Percentiles rank a stretch among this genome's conserved stretches.
Evolutionary conservation across 2,797 vertebrate genomes (phyloP).

Genomic region (Rhodeus uyekii): DNA sequence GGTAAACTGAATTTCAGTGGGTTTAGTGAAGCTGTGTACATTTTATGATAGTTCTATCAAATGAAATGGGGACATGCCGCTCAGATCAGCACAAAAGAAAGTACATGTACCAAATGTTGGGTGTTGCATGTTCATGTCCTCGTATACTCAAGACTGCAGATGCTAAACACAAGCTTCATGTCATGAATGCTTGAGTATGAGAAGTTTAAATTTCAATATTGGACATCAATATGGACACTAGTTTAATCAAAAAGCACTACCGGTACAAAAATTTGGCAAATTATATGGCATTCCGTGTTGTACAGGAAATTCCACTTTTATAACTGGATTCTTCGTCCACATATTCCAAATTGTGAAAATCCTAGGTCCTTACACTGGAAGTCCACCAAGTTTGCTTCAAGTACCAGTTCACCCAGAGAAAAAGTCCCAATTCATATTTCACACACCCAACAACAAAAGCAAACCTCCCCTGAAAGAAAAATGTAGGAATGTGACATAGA

Average conservation of each 20-base stretch:
- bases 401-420: neutral
- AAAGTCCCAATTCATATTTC: neutral
- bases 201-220: too few species aligned
- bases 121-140: neutral
- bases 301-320: neutral
- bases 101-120: too few species aligned
- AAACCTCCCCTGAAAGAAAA: neutral
- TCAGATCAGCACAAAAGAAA: neutral
- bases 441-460: neutral
- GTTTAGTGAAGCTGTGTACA: neutral
- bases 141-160: neutral
- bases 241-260: neutral
- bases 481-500: neutral
- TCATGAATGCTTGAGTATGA: neutral
- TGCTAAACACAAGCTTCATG: neutral
- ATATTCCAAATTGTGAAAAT: neutral
- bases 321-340: neutral
- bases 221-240: neutral
- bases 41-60: neutral
- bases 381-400: constrained; percentile 2
- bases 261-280: neutral
- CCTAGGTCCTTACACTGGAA: neutral
- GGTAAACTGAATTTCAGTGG: neutral
- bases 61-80: neutral
- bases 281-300: neutral